These are phyloP conservation scores for Amphiprion percula DNA, from an alignment of 2,113 vertebrate species.

Conservation along the genomic window DNA sequence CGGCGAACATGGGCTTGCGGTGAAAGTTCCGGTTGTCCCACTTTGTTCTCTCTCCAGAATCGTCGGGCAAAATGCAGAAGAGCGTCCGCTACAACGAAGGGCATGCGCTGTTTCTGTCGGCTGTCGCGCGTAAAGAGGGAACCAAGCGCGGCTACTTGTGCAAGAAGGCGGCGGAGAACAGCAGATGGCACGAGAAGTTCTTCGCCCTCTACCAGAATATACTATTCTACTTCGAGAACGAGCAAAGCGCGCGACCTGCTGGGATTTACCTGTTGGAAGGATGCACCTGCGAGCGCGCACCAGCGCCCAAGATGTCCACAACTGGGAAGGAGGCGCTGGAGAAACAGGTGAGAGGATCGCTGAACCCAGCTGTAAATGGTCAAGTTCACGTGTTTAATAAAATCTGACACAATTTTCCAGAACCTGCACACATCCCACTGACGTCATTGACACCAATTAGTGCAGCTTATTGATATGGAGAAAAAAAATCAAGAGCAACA, in stretches of 20 bases:
- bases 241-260: conserved; percentile 93
- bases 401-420: background rate
- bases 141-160: conserved; percentile 93
- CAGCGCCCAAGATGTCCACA: conserved; percentile 88
- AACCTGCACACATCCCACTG: background rate
- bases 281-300: conserved; percentile 93
- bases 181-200: conserved; percentile 97
- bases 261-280: conserved; percentile 98
- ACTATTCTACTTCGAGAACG: conserved; percentile 97
- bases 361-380: background rate
- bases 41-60: conserved; percentile 3
- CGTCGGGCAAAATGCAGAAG: conserved; percentile 90
- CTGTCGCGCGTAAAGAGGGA: conserved; percentile 94
- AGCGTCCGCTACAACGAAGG: conserved; percentile 97
- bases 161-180: conserved; percentile 96
- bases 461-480: background rate
- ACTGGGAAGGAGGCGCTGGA: conserved; percentile 90
- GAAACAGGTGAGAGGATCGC: conserved; percentile 89
- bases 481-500: background rate
- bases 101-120: conserved; percentile 93
- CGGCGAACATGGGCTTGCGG: conserved; percentile 45
- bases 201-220: conserved; percentile 97
- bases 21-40: conserved; percentile 39
- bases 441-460: background rate
- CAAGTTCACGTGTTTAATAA: background rate